Evolutionary conservation across 2,888 invertebrate species (phyloP).

Genomic region (Drosophila merina): DNA sequence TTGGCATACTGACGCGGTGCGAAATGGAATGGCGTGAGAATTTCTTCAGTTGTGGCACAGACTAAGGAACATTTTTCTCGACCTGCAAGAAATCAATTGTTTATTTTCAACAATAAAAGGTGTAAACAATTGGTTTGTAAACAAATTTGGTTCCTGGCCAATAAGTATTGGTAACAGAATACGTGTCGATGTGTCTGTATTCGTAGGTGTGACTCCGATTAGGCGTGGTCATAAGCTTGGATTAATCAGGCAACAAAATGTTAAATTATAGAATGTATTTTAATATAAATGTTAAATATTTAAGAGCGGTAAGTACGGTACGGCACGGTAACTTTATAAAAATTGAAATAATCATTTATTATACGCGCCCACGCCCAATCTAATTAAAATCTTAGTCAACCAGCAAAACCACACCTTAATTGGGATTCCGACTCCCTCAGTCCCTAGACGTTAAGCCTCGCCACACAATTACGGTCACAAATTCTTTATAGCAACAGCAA

Average conservation of each 20-base stretch:
- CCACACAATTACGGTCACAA: background rate
- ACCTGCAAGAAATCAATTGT: constrained; percentile 51
- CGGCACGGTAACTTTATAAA: background rate
- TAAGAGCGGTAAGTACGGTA: background rate
- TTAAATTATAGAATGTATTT: background rate
- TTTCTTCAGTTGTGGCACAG: constrained; percentile 45
- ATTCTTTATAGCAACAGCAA: background rate
- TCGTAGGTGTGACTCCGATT: constrained; percentile 30
- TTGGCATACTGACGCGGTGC: constrained; percentile 59
- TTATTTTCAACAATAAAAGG: constrained; percentile 50
- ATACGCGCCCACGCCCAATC: constrained; percentile 46
- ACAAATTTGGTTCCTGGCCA: constrained; percentile 29
- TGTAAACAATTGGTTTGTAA: constrained; percentile 59
- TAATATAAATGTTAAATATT: background rate
- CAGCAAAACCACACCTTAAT: constrained; percentile 70
- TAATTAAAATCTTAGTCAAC: constrained; percentile 52
- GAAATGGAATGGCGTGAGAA: constrained; percentile 27
- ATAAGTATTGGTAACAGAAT: constrained; percentile 40
- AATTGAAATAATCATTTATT: background rate
- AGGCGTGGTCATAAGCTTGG: constrained; percentile 63
- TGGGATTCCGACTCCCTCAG: background rate
- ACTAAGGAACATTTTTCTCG: constrained; percentile 70
- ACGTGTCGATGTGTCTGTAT: constrained; percentile 9
- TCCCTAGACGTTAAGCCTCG: background rate
- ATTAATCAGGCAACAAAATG: constrained; percentile 14